phyloP scores from a whole-genome alignment of 2,113 vertebrate genomes.

The Megatriorchis doriae region DNA sequence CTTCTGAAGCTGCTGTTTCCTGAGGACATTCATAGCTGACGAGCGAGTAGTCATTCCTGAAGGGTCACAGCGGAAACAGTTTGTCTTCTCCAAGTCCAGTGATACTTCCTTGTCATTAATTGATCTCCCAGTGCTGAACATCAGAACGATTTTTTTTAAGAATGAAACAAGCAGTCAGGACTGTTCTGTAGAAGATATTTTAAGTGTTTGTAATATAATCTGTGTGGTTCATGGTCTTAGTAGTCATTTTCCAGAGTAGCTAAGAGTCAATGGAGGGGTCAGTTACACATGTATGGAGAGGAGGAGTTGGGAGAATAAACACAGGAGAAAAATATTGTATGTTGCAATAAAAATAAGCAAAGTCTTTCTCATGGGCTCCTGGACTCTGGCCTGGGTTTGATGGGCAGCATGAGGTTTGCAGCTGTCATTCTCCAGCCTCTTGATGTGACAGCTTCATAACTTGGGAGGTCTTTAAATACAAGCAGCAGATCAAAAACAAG shows the following conservation, averaged over 20 bases:
- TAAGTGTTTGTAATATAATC: not conserved
- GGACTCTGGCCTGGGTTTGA: not conserved
- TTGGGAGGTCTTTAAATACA: constrained; percentile 11
- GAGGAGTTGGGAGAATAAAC: not conserved
- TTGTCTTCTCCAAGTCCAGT: not conserved
- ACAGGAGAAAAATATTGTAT: not conserved
- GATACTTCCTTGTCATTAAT: not conserved
- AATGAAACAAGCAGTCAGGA: not conserved
- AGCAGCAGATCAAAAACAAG: constrained; percentile 13
- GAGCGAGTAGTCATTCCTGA: not conserved
- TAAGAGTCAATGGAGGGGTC: not conserved
- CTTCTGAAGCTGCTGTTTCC: not conserved
- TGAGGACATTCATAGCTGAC: not conserved
- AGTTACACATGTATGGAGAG: not conserved
- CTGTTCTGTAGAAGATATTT: not conserved
- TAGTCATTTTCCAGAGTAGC: not conserved
- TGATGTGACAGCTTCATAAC: not conserved
- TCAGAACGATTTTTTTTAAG: not conserved
- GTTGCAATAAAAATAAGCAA: constrained; percentile 11
- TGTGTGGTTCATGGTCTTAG: not conserved
- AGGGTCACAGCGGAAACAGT: not conserved
- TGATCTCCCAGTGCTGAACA: not conserved
- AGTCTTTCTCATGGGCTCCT: not conserved
- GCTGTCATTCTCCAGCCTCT: not conserved
- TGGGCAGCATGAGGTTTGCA: not conserved